A percentile compares a stretch with the other conserved stretches of the same genome.
Conservation (phyloP, 2,888 invertebrate genomes). For the Andrena hattorfiana region DNA sequence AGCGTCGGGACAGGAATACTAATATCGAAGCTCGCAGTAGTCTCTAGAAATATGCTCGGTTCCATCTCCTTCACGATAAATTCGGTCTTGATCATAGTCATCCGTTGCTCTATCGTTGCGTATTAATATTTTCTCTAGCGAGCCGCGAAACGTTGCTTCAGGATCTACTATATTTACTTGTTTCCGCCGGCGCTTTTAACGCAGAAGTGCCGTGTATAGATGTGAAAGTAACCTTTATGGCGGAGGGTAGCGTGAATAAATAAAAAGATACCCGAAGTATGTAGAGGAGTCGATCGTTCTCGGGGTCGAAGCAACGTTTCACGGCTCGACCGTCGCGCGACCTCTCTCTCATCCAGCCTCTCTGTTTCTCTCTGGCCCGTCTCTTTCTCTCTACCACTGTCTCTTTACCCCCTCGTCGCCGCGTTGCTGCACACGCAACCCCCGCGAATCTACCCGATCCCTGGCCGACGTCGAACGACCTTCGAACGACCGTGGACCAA, state of each 20-base stretch:
- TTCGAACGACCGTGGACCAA: constrained; percentile 30
- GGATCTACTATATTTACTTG: background rate
- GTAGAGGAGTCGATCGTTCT: background rate
- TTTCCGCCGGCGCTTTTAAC: no score
- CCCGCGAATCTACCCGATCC: constrained; percentile 20
- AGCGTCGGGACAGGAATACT: constrained; percentile 5
- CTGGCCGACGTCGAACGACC: constrained; percentile 27
- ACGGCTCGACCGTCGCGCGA: constrained; percentile 44
- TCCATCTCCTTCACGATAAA: constrained; percentile 10
- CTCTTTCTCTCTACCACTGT: constrained; percentile 53
- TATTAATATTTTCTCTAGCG: constrained; percentile 27
- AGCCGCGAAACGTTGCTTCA: constrained; percentile 45
- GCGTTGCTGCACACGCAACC: constrained; percentile 59
- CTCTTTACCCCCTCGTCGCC: constrained; percentile 57
- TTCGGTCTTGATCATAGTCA: constrained; percentile 47
- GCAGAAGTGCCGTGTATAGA: background rate
- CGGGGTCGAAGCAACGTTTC: constrained; percentile 41
- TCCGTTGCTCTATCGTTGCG: constrained; percentile 28
- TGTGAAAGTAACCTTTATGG: background rate
- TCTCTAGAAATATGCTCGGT: constrained; percentile 11
- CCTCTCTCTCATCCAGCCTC: constrained; percentile 64
- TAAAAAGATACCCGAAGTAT: background rate
- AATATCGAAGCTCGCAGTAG: background rate
- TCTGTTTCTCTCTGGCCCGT: constrained; percentile 66
- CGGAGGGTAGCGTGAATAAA: background rate